phyloP scores from a whole-genome alignment of 2,888 invertebrate species.

The Neria commutata region DNA sequence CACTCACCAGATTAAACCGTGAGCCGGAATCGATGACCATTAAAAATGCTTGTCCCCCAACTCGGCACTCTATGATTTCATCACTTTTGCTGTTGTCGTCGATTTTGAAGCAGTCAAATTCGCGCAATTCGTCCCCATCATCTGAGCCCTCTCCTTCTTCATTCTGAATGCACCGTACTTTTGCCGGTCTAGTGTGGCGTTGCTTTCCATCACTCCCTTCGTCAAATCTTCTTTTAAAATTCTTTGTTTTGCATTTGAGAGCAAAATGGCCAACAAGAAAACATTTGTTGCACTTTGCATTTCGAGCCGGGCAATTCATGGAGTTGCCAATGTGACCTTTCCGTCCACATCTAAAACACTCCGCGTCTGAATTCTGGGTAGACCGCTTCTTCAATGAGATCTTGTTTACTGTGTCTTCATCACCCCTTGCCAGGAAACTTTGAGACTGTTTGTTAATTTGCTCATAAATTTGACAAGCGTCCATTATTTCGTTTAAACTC shows the following conservation, averaged over 20 bases:
- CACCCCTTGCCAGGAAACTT: not conserved
- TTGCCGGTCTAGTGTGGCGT: not conserved
- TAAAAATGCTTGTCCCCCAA: slow-evolving; percentile 6
- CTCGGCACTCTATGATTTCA: slow-evolving; percentile 12
- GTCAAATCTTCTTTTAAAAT: not conserved
- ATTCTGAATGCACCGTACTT: not conserved
- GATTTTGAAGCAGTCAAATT: slow-evolving; percentile 21
- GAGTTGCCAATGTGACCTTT: too few species aligned
- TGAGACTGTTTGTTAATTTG: not conserved
- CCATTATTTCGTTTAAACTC: slow-evolving; percentile 16
- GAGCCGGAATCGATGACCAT: slow-evolving; percentile 15
- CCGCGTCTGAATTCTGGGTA: too few species aligned
- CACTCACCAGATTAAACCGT: slow-evolving; percentile 21
- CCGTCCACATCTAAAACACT: too few species aligned
- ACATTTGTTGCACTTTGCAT: too few species aligned
- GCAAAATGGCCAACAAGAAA: too few species aligned
- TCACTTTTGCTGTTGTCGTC: slow-evolving; percentile 1
- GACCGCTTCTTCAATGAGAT: not conserved
- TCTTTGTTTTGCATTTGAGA: not conserved
- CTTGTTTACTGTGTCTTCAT: not conserved
- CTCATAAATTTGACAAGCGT: slow-evolving; percentile 21
- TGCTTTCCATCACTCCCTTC: not conserved
- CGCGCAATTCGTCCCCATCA: too few species aligned
- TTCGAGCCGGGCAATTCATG: too few species aligned
- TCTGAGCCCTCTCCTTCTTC: too few species aligned